Evolutionary conservation across 2,113 vertebrate species (phyloP), one percentile per base, ranked within the genome.

Genomic region (Arizona elegans): DNA sequence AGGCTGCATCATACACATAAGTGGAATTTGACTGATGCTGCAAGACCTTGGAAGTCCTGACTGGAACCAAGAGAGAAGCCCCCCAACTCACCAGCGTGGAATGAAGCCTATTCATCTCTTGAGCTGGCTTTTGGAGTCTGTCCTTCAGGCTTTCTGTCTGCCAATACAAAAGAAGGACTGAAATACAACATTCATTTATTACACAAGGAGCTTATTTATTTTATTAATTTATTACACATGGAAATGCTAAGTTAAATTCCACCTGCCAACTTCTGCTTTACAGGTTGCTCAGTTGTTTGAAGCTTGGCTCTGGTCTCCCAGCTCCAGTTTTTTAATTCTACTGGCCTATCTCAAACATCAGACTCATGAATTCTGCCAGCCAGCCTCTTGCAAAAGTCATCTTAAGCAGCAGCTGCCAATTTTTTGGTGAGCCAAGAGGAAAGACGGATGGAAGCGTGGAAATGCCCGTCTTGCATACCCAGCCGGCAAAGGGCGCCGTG

Each of bases 121-220:
- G 98, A 0, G 97, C 98, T 96, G 98, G 98, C 96, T 98, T 97
- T 93, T 97, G 93, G 94, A 99, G 97, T 96, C 98, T 98, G 88
- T 97, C 97, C 97, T 99, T 98, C 98, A 99, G 98, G 95, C 96
- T 98, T 96, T 98, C 98, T 96, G 99, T 98, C 99, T 99, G 97
- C 15, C 10, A 33, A 89, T 87, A 96, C 59, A 95, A 54, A 86
- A 58, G 54, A 54, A 3, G 52, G 19, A 38, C 56, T 91, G 85
- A 29, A 91, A 70, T 2, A 38, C 53, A 23, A 24, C 10, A 10
- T 1, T 58, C 13, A 11, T 29, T 56, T 26, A 24, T 21, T 21
- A 38, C 70, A 23, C 19, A 19, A 81, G 33, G 17, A 87, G 86
- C 0, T 47, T 47, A 47, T 47, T 47, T 47, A 47, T 47, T 47